phyloP scores from a whole-genome alignment of 2,888 invertebrate species.

The Halocaridina rubra region DNA sequence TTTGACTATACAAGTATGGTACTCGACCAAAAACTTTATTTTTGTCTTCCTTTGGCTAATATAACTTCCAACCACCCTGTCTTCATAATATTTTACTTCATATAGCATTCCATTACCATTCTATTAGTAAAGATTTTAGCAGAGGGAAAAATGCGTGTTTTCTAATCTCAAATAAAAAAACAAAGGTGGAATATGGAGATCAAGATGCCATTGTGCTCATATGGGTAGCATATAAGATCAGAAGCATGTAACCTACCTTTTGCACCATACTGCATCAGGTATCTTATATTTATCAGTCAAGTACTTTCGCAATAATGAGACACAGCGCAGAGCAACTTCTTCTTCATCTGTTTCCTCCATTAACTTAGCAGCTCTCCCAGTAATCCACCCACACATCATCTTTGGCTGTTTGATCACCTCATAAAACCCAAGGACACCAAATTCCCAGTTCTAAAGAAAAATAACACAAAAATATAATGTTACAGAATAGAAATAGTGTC shows the following conservation, averaged over 20 bases:
- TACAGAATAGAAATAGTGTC: no score
- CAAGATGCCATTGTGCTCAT: no score
- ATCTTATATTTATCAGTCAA: constrained; percentile 67
- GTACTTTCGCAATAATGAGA: constrained; percentile 73
- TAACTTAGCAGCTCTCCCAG: constrained; percentile 74
- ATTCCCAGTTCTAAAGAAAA: constrained; percentile 72
- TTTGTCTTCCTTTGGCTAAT: no score
- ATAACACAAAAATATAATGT: neutral
- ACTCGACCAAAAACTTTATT: no score
- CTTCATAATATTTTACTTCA: no score
- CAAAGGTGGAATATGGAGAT: neutral
- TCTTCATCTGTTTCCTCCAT: constrained; percentile 75
- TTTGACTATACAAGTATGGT: no score
- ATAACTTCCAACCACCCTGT: no score
- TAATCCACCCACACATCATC: constrained; percentile 79
- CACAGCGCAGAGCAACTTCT: constrained; percentile 72
- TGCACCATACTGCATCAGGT: constrained; percentile 34
- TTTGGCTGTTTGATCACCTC: constrained; percentile 75
- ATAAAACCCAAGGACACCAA: constrained; percentile 78
- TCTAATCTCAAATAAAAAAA: no score
- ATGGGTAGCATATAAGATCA: no score
- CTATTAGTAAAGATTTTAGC: no score
- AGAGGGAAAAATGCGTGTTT: no score
- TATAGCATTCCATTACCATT: no score
- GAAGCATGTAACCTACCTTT: neutral